Conservation (phyloP, 1,140 invertebrate species). For the Cylas formicarius region DNA sequence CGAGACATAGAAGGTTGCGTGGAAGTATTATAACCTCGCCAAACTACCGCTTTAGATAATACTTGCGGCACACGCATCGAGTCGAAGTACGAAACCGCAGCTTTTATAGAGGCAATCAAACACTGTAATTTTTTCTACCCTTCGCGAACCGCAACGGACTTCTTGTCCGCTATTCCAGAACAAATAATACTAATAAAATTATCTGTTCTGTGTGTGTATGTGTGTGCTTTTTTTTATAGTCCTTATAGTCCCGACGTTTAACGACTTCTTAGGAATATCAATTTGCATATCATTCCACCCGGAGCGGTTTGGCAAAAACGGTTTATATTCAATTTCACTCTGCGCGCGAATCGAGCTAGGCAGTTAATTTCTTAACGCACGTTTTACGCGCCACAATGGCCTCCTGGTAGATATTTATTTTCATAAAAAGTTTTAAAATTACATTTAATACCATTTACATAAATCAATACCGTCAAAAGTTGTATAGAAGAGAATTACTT, state of each 20-base stretch:
- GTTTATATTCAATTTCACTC: too few relatives aligned
- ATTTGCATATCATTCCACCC: slow-evolving; percentile 2
- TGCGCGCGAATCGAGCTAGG: too few relatives aligned
- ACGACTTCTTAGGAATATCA: neutral
- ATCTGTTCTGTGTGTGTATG: too few relatives aligned
- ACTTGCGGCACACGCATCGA: slow-evolving; percentile 9
- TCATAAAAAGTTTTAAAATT: too few relatives aligned
- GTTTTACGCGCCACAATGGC: too few relatives aligned
- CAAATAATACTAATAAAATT: slow-evolving; percentile 5
- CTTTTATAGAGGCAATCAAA: slow-evolving; percentile 10
- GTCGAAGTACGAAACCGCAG: neutral
- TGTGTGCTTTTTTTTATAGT: neutral
- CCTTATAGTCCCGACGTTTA: too few relatives aligned
- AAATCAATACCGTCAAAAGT: too few relatives aligned
- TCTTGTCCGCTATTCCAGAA: slow-evolving; percentile 1
- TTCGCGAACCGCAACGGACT: neutral
- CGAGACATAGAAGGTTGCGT: slow-evolving; percentile 15
- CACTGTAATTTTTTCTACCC: slow-evolving; percentile 14
- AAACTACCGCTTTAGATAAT: slow-evolving; percentile 13
- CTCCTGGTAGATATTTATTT: too few relatives aligned
- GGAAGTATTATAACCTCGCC: slow-evolving; percentile 11
- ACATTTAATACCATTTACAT: too few relatives aligned
- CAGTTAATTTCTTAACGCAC: too few relatives aligned
- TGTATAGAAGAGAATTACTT: too few relatives aligned
- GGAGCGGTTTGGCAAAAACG: too few relatives aligned